Conservation (phyloP, 2,888 invertebrate species). For the Chymomyza procnemis region DNA sequence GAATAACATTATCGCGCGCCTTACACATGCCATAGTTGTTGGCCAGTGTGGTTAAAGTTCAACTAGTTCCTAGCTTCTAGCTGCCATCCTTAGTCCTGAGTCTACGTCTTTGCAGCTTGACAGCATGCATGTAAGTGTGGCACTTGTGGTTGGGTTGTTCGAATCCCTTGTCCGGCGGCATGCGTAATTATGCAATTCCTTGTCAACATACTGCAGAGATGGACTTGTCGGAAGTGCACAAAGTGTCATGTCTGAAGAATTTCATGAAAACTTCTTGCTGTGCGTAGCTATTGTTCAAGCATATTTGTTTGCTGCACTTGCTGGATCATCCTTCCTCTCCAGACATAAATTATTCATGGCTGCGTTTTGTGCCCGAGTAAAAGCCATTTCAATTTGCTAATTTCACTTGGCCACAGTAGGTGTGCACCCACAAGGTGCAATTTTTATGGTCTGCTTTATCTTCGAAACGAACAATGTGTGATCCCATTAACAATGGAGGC, state of each 20-base stretch:
- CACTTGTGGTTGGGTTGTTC: conserved; percentile 72
- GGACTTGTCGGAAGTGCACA: conserved; percentile 62
- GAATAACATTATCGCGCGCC: not conserved
- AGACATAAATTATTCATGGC: conserved; percentile 63
- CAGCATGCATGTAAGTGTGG: conserved; percentile 46
- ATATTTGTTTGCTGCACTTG: conserved; percentile 28
- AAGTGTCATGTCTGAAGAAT: conserved; percentile 43
- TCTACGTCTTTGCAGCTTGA: conserved; percentile 1
- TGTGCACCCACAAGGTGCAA: too few species aligned
- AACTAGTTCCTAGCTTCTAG: conserved; percentile 26
- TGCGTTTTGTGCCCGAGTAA: conserved; percentile 35
- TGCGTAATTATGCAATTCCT: conserved; percentile 76
- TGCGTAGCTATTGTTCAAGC: conserved; percentile 45
- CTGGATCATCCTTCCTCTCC: conserved; percentile 4
- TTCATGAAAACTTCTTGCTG: conserved; percentile 57
- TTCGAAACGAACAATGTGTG: not conserved
- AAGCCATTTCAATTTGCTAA: conserved; percentile 33
- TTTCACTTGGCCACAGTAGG: conserved; percentile 37
- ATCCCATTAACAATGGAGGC: conserved; percentile 33
- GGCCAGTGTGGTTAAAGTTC: conserved; percentile 22
- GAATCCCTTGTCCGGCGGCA: conserved; percentile 73
- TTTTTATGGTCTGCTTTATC: not conserved
- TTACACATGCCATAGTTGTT: not conserved
- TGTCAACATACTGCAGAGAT: conserved; percentile 64
- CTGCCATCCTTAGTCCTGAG: too few species aligned